Evolutionary conservation across 1,140 invertebrate species (phyloP), one percentile per base, ranked within the genome.

Genomic region (Drosophila sechellia): DNA sequence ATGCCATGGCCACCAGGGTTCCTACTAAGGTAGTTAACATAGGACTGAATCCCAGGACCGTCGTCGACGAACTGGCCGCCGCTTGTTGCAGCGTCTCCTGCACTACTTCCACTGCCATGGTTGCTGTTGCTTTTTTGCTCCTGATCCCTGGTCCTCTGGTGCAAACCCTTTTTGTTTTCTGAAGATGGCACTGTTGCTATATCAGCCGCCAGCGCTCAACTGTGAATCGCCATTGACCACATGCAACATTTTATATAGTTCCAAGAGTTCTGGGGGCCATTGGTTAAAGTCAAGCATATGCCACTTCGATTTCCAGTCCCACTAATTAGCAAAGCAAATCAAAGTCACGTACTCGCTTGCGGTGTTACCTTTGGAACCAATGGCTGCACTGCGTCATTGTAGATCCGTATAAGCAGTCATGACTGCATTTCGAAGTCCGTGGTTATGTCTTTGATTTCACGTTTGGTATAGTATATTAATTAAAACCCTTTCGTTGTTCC

Each of bases 41-140:
- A 5, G 91, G 90, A 15, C 75, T 81, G 25, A 77, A 35, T 6
- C 73, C 73, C 34, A 76, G 17, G 4, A 65, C 15, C 11, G 37
- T 17, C 17, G 35, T n/a, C 13, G 53, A n/a, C 4, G 35, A 35
- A 13, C 57, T 37, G 13, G 52, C 48, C 15, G 73, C 70, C 57
- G 73, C 72, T 56, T 91, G 78, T 39, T 77, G 58, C 56, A 90
- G 56, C 42, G 76, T 79, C 70, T 90, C 81, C 70, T 90, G 75
- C 54, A 91, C 77, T 60, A 80, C 89, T 59, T 91, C 90, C 61
- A 79, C 81, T 43, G 91, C 79, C 91, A 92, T 76, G 46, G 11
- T 76, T 60, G 45, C 39, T 49, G 11, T 35, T 59, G 39, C 3
- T 31, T 48, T 27, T 37, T 12, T 43, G 34, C 53, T 43, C 43